Percentiles rank a stretch among this genome's conserved stretches.
Conservation (phyloP, 2,113 vertebrate genomes). For the Scomber scombrus region DNA sequence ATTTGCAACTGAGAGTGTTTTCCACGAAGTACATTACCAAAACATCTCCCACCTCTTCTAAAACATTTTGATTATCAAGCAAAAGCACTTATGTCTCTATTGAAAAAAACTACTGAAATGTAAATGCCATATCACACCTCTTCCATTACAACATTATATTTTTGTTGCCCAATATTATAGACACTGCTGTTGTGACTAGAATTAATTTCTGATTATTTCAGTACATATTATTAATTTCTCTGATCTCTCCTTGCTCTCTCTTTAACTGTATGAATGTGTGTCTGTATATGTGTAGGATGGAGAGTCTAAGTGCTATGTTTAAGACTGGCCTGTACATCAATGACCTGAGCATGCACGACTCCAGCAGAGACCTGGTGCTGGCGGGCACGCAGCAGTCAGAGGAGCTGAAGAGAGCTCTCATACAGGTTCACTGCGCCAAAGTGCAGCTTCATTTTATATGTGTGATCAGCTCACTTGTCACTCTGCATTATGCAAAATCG, state of each 20-base stretch:
- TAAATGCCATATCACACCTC: constrained; percentile 39
- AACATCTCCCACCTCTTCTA: constrained; percentile 70
- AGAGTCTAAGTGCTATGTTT: constrained; percentile 85
- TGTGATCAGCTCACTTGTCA: constrained; percentile 29
- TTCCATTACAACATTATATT: constrained; percentile 20
- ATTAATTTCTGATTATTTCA: background rate
- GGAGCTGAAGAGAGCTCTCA: constrained; percentile 85
- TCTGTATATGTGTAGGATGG: constrained; percentile 78
- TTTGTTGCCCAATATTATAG: background rate
- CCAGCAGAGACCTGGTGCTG: constrained; percentile 85
- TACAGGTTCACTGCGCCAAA: constrained; percentile 75
- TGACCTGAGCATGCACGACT: constrained; percentile 87
- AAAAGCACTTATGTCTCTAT: constrained; percentile 50
- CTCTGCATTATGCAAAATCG: constrained; percentile 35
- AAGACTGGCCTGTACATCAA: constrained; percentile 85
- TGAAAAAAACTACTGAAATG: constrained; percentile 49
- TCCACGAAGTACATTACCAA: constrained; percentile 73
- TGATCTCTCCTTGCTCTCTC: background rate
- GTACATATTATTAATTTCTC: too few species aligned
- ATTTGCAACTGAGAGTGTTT: constrained; percentile 80
- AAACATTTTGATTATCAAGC: constrained; percentile 68
- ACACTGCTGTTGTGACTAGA: background rate
- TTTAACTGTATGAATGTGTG: constrained; percentile 14
- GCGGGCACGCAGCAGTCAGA: constrained; percentile 85
- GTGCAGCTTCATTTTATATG: constrained; percentile 31